Conservation (phyloP, 2,888 invertebrate species). For the Pachymerium ferrugineum region DNA sequence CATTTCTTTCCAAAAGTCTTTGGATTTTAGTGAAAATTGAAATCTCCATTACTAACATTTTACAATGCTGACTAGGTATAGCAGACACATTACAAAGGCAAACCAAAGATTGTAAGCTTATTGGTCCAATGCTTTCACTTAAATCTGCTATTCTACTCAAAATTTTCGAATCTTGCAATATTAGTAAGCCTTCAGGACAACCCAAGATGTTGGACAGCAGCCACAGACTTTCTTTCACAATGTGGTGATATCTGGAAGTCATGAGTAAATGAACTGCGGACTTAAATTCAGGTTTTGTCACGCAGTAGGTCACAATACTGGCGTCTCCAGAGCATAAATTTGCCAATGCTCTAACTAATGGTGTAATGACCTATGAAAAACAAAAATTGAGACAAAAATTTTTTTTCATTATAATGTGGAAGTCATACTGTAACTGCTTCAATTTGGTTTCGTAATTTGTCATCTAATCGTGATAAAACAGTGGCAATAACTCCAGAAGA, state of each 20-base stretch:
- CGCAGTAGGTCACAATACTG: background rate
- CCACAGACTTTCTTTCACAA: constrained; percentile 34
- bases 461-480: background rate
- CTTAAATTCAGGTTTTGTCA: background rate
- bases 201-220: constrained; percentile 28
- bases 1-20: background rate
- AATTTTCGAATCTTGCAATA: background rate
- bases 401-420: background rate
- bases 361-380: constrained; percentile 32
- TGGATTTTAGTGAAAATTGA: background rate
- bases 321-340: background rate
- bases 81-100: background rate
- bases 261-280: background rate
- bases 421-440: background rate
- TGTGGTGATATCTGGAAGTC: background rate
- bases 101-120: background rate
- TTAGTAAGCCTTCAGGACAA: background rate
- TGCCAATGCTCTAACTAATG: constrained; percentile 30
- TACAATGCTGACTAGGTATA: background rate
- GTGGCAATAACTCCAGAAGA: background rate
- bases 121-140: background rate
- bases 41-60: background rate
- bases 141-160: background rate
- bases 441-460: background rate
- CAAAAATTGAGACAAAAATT: background rate